Evolutionary conservation across 2,797 vertebrate genomes (phyloP).

Genomic region (Passerculus sandwichensis): DNA sequence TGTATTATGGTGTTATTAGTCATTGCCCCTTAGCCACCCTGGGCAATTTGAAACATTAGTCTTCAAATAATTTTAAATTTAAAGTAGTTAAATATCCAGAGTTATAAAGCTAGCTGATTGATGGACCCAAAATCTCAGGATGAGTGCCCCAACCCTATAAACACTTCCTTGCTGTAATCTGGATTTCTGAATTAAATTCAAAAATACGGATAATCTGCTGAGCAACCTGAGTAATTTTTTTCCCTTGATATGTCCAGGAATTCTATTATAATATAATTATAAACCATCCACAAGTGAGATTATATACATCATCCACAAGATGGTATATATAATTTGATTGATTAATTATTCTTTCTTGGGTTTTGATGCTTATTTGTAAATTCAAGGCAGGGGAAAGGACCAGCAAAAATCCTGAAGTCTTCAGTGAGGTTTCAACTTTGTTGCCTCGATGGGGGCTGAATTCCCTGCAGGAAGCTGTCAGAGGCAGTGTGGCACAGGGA

Average conservation of each 20-base stretch:
- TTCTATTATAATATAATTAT: not conserved
- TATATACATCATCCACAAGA: not conserved
- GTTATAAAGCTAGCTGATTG: not conserved
- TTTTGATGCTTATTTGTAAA: too few species aligned
- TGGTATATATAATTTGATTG: too few species aligned
- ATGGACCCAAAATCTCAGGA: not conserved
- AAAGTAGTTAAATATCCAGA: not conserved
- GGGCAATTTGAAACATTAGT: not conserved
- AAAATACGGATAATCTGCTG: not conserved
- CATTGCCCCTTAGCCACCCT: not conserved
- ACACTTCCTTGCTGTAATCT: not conserved
- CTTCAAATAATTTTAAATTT: not conserved
- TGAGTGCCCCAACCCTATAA: not conserved
- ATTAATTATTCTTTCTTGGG: too few species aligned
- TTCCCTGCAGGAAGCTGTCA: not conserved
- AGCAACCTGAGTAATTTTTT: not conserved
- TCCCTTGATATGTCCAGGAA: not conserved
- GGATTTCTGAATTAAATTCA: not conserved
- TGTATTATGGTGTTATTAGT: not conserved
- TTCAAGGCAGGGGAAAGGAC: not conserved
- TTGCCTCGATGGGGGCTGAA: fast-evolving
- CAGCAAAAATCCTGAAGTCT: not conserved
- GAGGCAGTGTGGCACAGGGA: not conserved
- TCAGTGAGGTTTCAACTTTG: fast-evolving
- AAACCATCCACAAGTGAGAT: not conserved